Percentiles rank a stretch among this genome's conserved stretches.
phyloP scores from a whole-genome alignment of 2,113 vertebrate genomes.

The Siniperca chuatsi region DNA sequence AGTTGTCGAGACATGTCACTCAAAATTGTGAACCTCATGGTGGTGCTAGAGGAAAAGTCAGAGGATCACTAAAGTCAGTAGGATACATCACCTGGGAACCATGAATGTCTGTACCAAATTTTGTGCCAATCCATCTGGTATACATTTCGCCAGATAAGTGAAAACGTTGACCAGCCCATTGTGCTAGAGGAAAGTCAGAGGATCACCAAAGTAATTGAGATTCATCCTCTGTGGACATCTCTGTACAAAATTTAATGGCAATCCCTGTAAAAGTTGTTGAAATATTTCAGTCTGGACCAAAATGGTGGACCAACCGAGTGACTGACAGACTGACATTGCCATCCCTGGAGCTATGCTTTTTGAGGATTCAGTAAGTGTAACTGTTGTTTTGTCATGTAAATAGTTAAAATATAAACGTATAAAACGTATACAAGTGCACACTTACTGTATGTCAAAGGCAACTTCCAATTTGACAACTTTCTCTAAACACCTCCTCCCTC shows the following conservation, averaged over 20 bases:
- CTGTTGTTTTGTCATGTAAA: background rate
- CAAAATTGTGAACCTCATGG: background rate
- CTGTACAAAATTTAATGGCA: background rate
- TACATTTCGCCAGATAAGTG: background rate
- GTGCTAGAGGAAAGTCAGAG: background rate
- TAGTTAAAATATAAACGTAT: background rate
- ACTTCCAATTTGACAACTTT: conserved; percentile 11
- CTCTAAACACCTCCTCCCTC: background rate
- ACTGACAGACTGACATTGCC: background rate
- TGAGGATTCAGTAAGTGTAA: background rate
- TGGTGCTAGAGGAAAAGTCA: background rate
- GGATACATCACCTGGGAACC: background rate
- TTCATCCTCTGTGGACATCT: too few species aligned
- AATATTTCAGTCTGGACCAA: background rate
- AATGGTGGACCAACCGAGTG: background rate
- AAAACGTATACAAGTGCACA: background rate
- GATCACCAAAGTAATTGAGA: background rate
- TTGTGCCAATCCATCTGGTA: background rate
- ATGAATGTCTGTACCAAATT: background rate
- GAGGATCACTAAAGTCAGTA: background rate
- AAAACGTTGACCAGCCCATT: background rate
- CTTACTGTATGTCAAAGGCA: background rate
- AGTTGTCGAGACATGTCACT: background rate
- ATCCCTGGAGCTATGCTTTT: background rate
- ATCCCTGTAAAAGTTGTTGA: background rate